phyloP scores from a whole-genome alignment of 2,113 vertebrate species.

The Progne subis region DNA sequence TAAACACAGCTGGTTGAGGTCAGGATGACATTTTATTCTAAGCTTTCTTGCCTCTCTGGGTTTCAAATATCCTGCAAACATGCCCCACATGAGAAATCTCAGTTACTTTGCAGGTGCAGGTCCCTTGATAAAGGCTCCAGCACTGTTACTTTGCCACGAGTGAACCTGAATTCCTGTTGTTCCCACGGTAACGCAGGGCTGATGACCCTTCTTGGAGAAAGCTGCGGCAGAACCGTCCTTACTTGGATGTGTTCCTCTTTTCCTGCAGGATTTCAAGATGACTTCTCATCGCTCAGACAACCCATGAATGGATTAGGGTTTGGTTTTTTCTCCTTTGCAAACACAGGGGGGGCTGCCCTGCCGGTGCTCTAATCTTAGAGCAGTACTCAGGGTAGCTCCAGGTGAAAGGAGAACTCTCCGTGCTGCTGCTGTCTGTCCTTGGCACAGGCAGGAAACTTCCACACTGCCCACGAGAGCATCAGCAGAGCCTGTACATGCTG shows the following conservation, averaged over 20 bases:
- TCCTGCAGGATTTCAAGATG: background rate
- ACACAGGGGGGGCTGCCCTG: background rate
- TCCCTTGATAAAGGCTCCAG: background rate
- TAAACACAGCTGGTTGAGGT: background rate
- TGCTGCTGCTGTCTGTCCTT: background rate
- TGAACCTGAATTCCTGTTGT: background rate
- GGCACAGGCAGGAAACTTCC: background rate
- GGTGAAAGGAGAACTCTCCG: fast-evolving
- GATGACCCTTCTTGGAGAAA: background rate
- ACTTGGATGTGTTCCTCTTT: background rate
- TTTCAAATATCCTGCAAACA: background rate
- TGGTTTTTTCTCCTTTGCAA: background rate
- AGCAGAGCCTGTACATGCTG: background rate
- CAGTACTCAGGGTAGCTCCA: background rate
- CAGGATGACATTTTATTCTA: slow-evolving; percentile 7
- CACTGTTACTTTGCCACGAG: background rate
- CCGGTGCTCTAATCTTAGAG: background rate
- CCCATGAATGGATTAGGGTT: background rate
- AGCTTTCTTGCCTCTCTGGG: background rate
- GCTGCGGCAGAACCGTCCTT: background rate
- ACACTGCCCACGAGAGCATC: background rate
- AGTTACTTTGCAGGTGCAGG: background rate
- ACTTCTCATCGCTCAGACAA: background rate
- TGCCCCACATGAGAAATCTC: background rate
- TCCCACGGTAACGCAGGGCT: background rate